Evolutionary conservation across 2,113 vertebrate genomes (phyloP), one percentile per base, ranked within the genome.

Genomic region (Cheirogaleus medius): DNA sequence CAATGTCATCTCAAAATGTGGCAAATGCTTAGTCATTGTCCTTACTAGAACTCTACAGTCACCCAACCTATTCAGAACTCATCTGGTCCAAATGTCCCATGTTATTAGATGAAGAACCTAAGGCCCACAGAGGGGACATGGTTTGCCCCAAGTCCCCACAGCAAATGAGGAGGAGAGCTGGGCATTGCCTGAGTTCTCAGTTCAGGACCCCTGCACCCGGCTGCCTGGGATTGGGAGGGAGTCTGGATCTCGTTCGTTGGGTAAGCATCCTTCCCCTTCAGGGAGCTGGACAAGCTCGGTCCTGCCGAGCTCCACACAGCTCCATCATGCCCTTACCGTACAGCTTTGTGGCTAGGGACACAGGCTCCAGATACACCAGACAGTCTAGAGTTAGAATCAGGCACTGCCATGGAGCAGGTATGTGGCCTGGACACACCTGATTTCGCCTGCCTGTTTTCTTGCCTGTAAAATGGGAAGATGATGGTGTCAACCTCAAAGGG

Each of bases 1-100:
- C 71, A 90, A 17, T 49, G 56, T 23, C 71, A 73, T 49, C 52
- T 82, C 47, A 25, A 49, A 78, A 44, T 42, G 32, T 80, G n/a
- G 39, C 12, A 89, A 84, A 92, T 95, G 97, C 96, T 93, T 89
- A 95, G 93, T 97, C 94, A 96, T 21, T 84, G 77, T 96, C 92
- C 94, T 96, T 39, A 85, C 63, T 78, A 94, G 87, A 96, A 94
- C 96, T 95, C 90, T 21, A 32, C 68, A 88, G 34, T 54, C 54
- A 81, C 21, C 39, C 84, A 74, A 1, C 47, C 89, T 64, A 58
- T 69, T 92, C 63, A 90, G 69, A 87, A 69, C 63, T 76, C 74
- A 63, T 93, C 47, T 85, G 47, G 80, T 73, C 63, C 80, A 63
- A 96, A 49, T 10, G 8, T 2, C 18, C 18, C 60, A 60, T 68